A percentile compares a stretch with the other conserved stretches of the same genome.
Conservation (phyloP, 1,140 invertebrate species). For the Drusus annulatus region DNA sequence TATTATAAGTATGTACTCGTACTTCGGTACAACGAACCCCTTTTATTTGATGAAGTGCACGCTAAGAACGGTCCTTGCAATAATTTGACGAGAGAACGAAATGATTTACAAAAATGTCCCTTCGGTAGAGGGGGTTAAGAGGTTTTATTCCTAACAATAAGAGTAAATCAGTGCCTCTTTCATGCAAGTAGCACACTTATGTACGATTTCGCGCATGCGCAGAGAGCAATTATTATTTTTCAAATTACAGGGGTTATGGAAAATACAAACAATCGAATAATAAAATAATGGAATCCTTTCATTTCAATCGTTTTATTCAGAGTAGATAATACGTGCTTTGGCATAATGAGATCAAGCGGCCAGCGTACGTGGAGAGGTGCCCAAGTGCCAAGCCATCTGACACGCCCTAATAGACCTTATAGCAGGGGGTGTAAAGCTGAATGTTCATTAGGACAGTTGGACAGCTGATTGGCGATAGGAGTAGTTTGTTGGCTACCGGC, state of each 20-base stretch:
- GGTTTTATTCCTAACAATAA: background rate
- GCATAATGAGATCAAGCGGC: conserved; percentile 54
- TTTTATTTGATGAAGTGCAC: conserved; percentile 22
- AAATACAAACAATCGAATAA: conserved; percentile 44
- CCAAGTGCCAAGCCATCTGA: background rate
- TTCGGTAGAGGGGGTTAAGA: background rate
- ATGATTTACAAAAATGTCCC: background rate
- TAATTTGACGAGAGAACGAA: background rate
- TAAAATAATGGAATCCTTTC: conserved; percentile 24
- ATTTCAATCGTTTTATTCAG: conserved; percentile 30
- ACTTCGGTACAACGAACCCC: background rate
- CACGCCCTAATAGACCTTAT: conserved; percentile 18
- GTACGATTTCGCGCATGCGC: conserved; percentile 34
- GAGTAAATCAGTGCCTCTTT: conserved; percentile 25
- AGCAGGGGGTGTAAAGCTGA: conserved; percentile 2
- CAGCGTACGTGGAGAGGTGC: background rate
- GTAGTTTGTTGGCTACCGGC: background rate
- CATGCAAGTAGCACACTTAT: conserved; percentile 25
- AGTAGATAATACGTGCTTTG: conserved; percentile 41
- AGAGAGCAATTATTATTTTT: conserved; percentile 33
- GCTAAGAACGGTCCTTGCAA: conserved; percentile 5
- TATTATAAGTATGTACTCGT: conserved; percentile 8
- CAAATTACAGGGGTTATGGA: conserved; percentile 13
- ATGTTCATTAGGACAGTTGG: background rate
- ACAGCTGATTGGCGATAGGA: background rate